Conservation (phyloP, 2,113 vertebrate genomes). For the Melozone crissalis region DNA sequence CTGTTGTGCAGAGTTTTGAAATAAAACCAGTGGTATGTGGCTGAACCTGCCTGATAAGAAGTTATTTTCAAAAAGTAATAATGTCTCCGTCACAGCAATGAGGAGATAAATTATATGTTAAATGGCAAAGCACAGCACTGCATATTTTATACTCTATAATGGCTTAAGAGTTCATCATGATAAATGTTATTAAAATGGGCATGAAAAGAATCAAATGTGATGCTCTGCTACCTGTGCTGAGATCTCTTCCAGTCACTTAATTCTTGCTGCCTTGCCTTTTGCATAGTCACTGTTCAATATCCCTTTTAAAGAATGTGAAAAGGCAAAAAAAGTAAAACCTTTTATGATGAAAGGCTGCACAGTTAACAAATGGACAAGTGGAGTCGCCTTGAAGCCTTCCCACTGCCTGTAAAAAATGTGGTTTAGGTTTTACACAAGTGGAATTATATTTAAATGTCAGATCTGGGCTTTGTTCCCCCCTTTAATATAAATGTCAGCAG, state of each 20-base stretch:
- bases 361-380: not conserved
- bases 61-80: conserved; percentile 1
- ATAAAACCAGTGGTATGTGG: not conserved
- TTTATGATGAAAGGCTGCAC: conserved; percentile 8
- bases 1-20: conserved; percentile 2
- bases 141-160: conserved; percentile 41
- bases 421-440: not conserved
- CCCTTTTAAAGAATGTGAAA: not conserved
- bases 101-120: conserved; percentile 50
- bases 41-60: conserved; percentile 39
- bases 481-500: conserved; percentile 39
- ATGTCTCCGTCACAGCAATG: not conserved
- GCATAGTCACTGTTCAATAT: not conserved
- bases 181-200: conserved; percentile 38
- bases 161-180: conserved; percentile 18
- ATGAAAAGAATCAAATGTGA: conserved; percentile 24
- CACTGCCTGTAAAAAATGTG: not conserved
- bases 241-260: not conserved
- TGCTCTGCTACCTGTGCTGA: conserved; percentile 1
- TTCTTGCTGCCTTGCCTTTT: not conserved
- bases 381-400: not conserved
- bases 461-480: not conserved
- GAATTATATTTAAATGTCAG: conserved; percentile 62
- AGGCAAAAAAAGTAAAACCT: not conserved
- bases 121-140: conserved; percentile 33